Conservation (phyloP, 2,797 vertebrate species). For the Phalloptychus januarius region DNA sequence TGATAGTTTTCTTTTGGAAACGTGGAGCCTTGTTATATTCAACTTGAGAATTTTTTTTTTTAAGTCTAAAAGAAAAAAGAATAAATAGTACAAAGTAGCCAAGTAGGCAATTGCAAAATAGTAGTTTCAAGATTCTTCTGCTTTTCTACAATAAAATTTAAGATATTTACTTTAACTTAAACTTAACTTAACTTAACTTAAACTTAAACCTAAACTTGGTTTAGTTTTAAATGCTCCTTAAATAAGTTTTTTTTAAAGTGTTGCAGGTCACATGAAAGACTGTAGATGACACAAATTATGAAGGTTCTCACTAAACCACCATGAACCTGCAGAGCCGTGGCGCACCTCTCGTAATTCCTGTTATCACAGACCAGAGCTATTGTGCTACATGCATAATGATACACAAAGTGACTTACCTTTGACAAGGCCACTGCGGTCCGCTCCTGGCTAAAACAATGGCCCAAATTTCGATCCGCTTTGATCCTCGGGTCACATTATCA, state of each 20-base stretch:
- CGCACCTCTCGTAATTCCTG: slow-evolving; percentile 12
- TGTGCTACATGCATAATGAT: slow-evolving; percentile 16
- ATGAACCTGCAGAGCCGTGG: slow-evolving; percentile 3
- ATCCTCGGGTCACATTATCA: slow-evolving; percentile 53
- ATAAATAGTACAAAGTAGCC: not conserved
- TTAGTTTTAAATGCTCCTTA: not conserved
- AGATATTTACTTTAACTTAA: not conserved
- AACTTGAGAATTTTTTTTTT: not conserved
- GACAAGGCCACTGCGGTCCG: slow-evolving; percentile 28
- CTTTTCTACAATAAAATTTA: not conserved
- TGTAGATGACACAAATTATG: slow-evolving; percentile 3
- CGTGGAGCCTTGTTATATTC: not conserved
- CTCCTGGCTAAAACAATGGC: slow-evolving; percentile 37
- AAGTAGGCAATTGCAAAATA: not conserved
- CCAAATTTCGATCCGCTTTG: slow-evolving; percentile 40
- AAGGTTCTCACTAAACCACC: slow-evolving; percentile 10
- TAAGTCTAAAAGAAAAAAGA: not conserved
- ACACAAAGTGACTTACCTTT: slow-evolving; percentile 28
- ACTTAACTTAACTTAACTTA: too few relatives aligned
- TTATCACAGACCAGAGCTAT: slow-evolving; percentile 13
- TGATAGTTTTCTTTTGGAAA: not conserved
- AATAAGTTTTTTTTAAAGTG: not conserved
- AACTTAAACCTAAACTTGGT: not conserved
- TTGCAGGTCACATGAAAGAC: not conserved
- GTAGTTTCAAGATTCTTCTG: not conserved